A percentile compares a stretch with the other conserved stretches of the same genome.
Evolutionary conservation across 2,888 invertebrate genomes (phyloP).

Genomic region (Clusia tigrina): DNA sequence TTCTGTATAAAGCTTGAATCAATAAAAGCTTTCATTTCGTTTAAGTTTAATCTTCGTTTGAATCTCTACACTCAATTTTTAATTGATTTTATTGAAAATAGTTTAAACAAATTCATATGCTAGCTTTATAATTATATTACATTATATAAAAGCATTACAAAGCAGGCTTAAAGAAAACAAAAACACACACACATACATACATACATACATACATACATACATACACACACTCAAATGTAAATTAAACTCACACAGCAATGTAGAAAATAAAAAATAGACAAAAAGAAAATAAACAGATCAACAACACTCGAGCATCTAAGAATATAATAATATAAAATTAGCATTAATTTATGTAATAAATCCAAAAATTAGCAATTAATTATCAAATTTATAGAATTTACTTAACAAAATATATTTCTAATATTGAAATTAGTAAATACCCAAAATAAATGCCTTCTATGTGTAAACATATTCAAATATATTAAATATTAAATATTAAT

Average conservation of each 20-base stretch:
- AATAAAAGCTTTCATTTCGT: too few relatives aligned
- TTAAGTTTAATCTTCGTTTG: too few relatives aligned
- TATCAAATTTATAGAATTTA: neutral
- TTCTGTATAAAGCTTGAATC: too few relatives aligned
- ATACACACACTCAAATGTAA: neutral
- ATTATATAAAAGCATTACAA: too few relatives aligned
- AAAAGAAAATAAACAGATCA: constrained; percentile 9
- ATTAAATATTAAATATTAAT: constrained; percentile 20
- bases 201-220: neutral
- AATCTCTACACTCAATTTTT: too few relatives aligned
- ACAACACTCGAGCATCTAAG: constrained; percentile 10
- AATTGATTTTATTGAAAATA: too few relatives aligned
- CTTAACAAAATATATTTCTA: neutral
- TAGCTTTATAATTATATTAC: too few relatives aligned
- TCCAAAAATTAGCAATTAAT: neutral
- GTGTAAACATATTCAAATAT: constrained; percentile 38
- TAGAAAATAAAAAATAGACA: neutral
- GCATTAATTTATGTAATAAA: neutral
- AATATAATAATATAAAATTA: neutral
- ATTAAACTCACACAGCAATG: neutral
- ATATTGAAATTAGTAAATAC: constrained; percentile 12
- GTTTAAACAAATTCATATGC: too few relatives aligned
- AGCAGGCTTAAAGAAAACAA: too few relatives aligned
- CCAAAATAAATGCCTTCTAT: constrained; percentile 34
- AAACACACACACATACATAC: neutral